These are phyloP conservation scores for Notothenia coriiceps DNA, from an alignment of 2,113 vertebrate genomes.

Conservation along the genomic window DNA sequence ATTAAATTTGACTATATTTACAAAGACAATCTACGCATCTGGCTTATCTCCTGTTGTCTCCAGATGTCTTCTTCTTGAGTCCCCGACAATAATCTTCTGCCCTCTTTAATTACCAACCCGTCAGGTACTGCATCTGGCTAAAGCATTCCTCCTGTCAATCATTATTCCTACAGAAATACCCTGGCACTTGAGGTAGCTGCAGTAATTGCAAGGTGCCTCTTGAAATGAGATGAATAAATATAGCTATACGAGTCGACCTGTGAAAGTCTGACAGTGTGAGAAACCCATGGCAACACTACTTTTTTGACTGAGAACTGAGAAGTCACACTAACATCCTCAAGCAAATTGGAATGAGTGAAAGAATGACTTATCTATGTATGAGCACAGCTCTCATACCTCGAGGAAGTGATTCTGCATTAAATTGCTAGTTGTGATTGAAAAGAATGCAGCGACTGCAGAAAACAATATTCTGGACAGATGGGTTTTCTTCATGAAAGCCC, in stretches of 20 bases:
- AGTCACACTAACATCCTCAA: constrained; percentile 45
- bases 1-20: constrained; percentile 4
- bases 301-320: constrained; percentile 16
- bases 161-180: constrained; percentile 56
- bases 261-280: constrained; percentile 50
- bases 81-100: constrained; percentile 56
- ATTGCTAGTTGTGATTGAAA: constrained; percentile 71
- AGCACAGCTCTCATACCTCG: constrained; percentile 55
- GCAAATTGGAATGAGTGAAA: constrained; percentile 61
- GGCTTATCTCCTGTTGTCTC: constrained; percentile 4
- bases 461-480: constrained; percentile 51
- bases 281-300: constrained; percentile 35
- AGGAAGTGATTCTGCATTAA: constrained; percentile 71
- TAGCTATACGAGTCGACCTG: constrained; percentile 49
- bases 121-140: constrained; percentile 50
- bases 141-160: constrained; percentile 67
- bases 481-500: constrained; percentile 47
- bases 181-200: constrained; percentile 47
- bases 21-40: background rate
- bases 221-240: constrained; percentile 67
- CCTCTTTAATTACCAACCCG: constrained; percentile 72
- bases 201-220: constrained; percentile 66
- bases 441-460: constrained; percentile 66
- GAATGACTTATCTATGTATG: constrained; percentile 63
- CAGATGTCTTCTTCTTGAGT: constrained; percentile 46